These are phyloP conservation scores for Mystacornis crossleyi DNA, from an alignment of 2,113 vertebrate genomes.

Conservation along the genomic window DNA sequence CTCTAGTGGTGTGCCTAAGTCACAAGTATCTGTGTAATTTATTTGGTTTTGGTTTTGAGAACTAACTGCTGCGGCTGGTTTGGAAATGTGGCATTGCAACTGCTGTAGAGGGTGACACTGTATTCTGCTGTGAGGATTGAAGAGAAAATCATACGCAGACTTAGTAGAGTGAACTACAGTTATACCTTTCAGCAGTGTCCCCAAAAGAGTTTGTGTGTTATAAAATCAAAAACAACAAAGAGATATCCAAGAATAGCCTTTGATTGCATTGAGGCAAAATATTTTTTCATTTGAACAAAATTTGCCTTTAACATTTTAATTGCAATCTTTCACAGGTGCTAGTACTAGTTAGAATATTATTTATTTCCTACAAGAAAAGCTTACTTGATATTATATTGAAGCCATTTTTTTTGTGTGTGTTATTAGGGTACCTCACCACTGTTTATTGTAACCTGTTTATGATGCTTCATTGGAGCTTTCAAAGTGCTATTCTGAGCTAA, in stretches of 20 bases:
- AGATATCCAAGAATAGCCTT: not conserved
- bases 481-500: not conserved
- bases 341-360: not conserved
- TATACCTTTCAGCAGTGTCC: not conserved
- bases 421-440: not conserved
- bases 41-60: not conserved
- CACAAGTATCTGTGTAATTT: not conserved
- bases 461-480: not conserved
- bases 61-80: not conserved
- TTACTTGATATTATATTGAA: not conserved
- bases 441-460: not conserved
- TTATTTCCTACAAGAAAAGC: not conserved
- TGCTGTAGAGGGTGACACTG: fast-evolving
- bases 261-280: not conserved
- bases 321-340: not conserved
- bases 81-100: not conserved
- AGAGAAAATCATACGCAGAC: not conserved
- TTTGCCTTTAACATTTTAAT: not conserved
- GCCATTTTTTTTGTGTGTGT: not conserved
- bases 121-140: not conserved
- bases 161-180: not conserved
- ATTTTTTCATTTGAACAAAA: not conserved
- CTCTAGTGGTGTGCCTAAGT: not conserved
- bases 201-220: not conserved
- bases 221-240: not conserved